Evolutionary conservation across 2,888 invertebrate species (phyloP).

Genomic region (Rhynchonema sp.): DNA sequence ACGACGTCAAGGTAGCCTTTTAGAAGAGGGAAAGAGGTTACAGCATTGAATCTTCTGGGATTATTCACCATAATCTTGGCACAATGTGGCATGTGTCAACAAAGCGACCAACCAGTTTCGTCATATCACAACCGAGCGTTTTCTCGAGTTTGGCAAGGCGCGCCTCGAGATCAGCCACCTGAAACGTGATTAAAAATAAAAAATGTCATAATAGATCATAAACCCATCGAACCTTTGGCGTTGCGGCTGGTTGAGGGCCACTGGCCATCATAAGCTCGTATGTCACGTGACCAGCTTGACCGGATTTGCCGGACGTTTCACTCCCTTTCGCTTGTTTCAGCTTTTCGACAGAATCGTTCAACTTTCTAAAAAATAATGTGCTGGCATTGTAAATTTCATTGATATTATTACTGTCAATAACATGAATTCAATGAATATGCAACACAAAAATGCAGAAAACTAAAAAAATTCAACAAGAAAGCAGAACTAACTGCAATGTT

Average conservation of each 20-base stretch:
- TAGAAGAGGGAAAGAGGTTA: too few species aligned
- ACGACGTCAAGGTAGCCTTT: too few species aligned
- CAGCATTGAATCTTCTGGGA: too few species aligned
- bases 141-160: constrained; percentile 62
- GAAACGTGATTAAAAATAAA: not conserved
- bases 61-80: too few species aligned
- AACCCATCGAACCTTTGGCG: not conserved
- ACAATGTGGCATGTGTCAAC: too few species aligned
- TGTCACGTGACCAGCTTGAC: not conserved
- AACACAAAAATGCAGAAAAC: not conserved
- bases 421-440: not conserved
- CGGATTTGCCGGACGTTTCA: not conserved
- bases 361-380: not conserved
- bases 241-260: not conserved
- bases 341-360: constrained; percentile 15
- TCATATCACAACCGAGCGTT: constrained; percentile 58
- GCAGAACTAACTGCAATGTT: not conserved
- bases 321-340: constrained; percentile 9
- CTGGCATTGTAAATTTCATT: too few species aligned
- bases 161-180: constrained; percentile 59
- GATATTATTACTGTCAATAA: not conserved
- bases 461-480: not conserved
- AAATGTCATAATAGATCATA: too few species aligned
- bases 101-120: constrained; percentile 45
- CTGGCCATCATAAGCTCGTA: not conserved